Evolutionary conservation across 2,797 vertebrate genomes (phyloP), one percentile per base, ranked within the genome.

Genomic region (Semaprochilodus insignis): DNA sequence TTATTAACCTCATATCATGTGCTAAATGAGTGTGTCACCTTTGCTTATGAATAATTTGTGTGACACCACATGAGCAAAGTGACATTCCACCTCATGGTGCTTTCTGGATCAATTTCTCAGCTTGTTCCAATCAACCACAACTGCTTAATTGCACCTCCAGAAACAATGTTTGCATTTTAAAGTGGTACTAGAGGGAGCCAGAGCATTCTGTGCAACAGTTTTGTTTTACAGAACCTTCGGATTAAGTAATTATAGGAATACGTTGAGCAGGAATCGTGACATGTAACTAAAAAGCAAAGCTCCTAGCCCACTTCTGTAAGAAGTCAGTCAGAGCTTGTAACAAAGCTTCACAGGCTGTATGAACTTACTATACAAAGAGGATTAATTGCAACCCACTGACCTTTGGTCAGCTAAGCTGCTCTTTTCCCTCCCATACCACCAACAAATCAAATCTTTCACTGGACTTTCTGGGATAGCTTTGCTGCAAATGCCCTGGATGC

Each of bases 31-130:
- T 31, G 25, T 40, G 51, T 16, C 7, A 23, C 62, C 59, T 78
- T 81, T 67, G 36, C 79, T 76, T 52, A 57, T 81, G 65, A 83
- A 84, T 86, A 75, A 86, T 79, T 81, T 79, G 67, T 65, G 76
- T 34, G 73, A 27, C 70, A 52, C 74, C 27, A 19, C 54, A 69
- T 74, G 69, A 69, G 62, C 55, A 83, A 77, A 80, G 70, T 66
- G 66, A 66, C 52, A 65, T 40, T 78, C 55, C 70, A 67, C 71
- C 60, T 75, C 79, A 81, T 84, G 36, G 54, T 72, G 83, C 31
- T 15, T 75, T 84, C 78, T 76, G 67, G 80, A 81, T 83, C 80
- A 71, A 81, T 83, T 27, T 74, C 77, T 75, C 81, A 81, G 54
- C 19, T 81, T 74, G 54, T 77, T 80, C 66, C 48, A 66, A 59